Evolutionary conservation across 23 tunicate genomes (phyloP), one percentile per base, ranked within the genome.

Genomic region (Corella eumyota): DNA sequence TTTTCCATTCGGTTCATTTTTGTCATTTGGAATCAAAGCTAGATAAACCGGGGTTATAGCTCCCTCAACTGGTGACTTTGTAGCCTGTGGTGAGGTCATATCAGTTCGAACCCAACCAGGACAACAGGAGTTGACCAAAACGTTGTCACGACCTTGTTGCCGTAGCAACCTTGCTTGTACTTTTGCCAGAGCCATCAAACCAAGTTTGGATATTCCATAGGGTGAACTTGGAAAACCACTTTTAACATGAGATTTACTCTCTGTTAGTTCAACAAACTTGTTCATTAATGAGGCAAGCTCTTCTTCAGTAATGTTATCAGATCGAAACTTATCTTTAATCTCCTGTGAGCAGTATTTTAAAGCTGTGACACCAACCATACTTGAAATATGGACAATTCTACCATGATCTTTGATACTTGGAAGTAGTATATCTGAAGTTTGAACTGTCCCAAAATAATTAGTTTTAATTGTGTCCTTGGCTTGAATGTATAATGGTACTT

Each of bases 41-140:
- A 85, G 32, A 37, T 56, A 57, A 9, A 78, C 35, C 5, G 90
- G 71, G 56, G 74, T 66, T n/a, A 52, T 75, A 2, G 74, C 66
- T 31, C 81, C 80, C 27, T 74, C 36, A 4, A 34, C 55, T 7
- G 73, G 73, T 24, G 58, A 34, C 31, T 65, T 62, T 22, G 85
- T 72, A 20, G 87, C 95, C 17, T 32, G 23, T 62, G 68, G 58
- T 4, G 69, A 68, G 45, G 69, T 66, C 95, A 85, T 85, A 34
- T 77, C 78, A 3, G 87, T 85, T 11, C 71, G 58, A 9, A 69
- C 85, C 78, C 78, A 85, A n/a, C 95, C 95, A 34, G 87, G 95
- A 45, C 86, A 85, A 56, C 86, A 85, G 9, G 62, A 61, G 40
- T 85, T 85, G 19, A 83, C 48, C 30, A 83, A 58, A 36, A 83